Percentiles rank a stretch among this genome's conserved stretches.
These are phyloP conservation scores for Craterocephalus amniculus DNA, from an alignment of 2,797 vertebrate genomes.

Conservation along the genomic window DNA sequence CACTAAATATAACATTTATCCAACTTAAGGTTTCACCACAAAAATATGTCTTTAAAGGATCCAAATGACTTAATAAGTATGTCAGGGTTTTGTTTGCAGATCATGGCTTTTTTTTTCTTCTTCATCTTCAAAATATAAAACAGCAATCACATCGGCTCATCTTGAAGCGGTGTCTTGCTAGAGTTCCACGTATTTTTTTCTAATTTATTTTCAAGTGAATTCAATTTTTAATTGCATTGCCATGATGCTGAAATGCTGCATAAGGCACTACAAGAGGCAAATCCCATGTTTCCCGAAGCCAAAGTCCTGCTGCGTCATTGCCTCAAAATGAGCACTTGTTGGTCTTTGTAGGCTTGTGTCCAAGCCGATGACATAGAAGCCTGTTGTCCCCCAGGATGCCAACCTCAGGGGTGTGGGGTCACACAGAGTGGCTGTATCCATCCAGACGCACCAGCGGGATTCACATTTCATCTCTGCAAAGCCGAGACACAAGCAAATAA, in stretches of 20 bases:
- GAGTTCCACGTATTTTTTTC: slow-evolving; percentile 50
- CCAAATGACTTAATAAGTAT: slow-evolving; percentile 73
- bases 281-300: slow-evolving; percentile 87
- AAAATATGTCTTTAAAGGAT: slow-evolving; percentile 76
- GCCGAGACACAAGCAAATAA: slow-evolving; percentile 16
- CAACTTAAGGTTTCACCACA: slow-evolving; percentile 80
- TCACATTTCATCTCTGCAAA: slow-evolving; percentile 48
- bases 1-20: slow-evolving; percentile 80
- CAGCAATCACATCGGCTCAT: slow-evolving; percentile 66
- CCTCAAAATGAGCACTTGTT: slow-evolving; percentile 75
- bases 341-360: slow-evolving; percentile 84
- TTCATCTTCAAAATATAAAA: slow-evolving; percentile 69
- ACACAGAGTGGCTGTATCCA: slow-evolving; percentile 68
- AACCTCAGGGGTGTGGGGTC: slow-evolving; percentile 63
- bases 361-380: slow-evolving; percentile 84
- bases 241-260: slow-evolving; percentile 91
- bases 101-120: slow-evolving; percentile 91
- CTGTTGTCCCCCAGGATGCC: slow-evolving; percentile 80
- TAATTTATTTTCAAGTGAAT: slow-evolving; percentile 85
- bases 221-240: slow-evolving; percentile 90
- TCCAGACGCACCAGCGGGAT: slow-evolving; percentile 68
- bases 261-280: slow-evolving; percentile 97
- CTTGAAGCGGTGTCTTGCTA: slow-evolving; percentile 72
- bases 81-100: slow-evolving; percentile 86
- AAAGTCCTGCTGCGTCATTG: slow-evolving; percentile 91